A percentile compares a stretch with the other conserved stretches of the same genome.
phyloP scores from a whole-genome alignment of 2,797 vertebrate species.

The Sebastiscus albofasciatus region DNA sequence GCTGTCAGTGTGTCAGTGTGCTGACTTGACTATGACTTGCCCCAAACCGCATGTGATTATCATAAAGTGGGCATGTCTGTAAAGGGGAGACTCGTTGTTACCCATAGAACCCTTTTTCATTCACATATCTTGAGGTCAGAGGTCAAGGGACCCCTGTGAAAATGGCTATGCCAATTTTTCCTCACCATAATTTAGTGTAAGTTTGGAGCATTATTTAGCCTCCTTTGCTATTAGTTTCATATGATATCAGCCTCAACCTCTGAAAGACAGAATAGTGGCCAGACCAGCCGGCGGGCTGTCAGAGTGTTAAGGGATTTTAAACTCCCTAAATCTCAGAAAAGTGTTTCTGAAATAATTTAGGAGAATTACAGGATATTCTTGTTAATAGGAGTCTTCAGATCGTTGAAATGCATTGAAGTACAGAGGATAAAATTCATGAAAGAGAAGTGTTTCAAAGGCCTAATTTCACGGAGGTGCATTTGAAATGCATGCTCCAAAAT shows the following conservation, averaged over 20 bases:
- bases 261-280: background rate
- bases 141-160: too few relatives aligned
- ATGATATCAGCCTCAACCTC: background rate
- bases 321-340: background rate
- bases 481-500: background rate
- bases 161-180: too few relatives aligned
- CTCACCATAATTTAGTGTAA: too few relatives aligned
- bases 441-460: background rate
- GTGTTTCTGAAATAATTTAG: background rate
- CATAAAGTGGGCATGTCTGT: too few relatives aligned
- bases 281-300: background rate
- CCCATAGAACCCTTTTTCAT: too few relatives aligned
- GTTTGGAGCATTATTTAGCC: too few relatives aligned
- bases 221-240: too few relatives aligned
- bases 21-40: too few relatives aligned
- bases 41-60: too few relatives aligned
- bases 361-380: background rate
- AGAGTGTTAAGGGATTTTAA: background rate
- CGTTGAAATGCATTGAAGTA: background rate
- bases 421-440: background rate
- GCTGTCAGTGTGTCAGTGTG: too few relatives aligned
- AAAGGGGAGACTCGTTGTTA: too few relatives aligned
- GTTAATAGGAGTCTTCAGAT: background rate
- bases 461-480: background rate
- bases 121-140: too few relatives aligned